A percentile compares a stretch with the other conserved stretches of the same genome.
phyloP scores from a whole-genome alignment of 2,888 invertebrate species.

The Sclerodermus sp. region DNA sequence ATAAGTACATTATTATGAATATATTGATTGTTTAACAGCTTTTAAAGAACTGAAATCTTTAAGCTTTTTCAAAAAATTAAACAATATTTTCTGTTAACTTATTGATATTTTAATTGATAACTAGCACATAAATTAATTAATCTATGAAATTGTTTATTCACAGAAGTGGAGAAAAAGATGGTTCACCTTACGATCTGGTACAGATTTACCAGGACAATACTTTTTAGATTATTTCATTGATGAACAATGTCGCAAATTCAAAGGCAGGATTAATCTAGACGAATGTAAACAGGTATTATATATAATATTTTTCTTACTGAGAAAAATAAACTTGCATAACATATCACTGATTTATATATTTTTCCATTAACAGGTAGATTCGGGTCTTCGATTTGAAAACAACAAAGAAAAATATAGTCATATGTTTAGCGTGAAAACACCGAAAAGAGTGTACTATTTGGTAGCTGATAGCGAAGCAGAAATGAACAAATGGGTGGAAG shows the following conservation, averaged over 20 bases:
- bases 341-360: neutral
- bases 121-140: too few relatives aligned
- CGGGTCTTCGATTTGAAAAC: slow-evolving; percentile 81
- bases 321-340: too few relatives aligned
- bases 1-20: too few relatives aligned
- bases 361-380: slow-evolving; percentile 69
- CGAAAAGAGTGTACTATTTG: slow-evolving; percentile 86
- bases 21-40: too few relatives aligned
- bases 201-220: slow-evolving; percentile 92
- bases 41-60: too few relatives aligned
- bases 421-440: slow-evolving; percentile 88
- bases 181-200: slow-evolving; percentile 89
- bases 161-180: slow-evolving; percentile 95
- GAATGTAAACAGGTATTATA: slow-evolving; percentile 86
- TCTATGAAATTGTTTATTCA: slow-evolving; percentile 32
- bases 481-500: slow-evolving; percentile 95
- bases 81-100: too few relatives aligned
- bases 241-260: slow-evolving; percentile 78
- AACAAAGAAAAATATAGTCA: slow-evolving; percentile 78
- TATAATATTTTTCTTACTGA: too few relatives aligned
- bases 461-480: slow-evolving; percentile 90
- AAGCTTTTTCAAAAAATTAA: too few relatives aligned
- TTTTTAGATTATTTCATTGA: slow-evolving; percentile 93
- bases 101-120: too few relatives aligned
- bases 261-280: slow-evolving; percentile 90